Base-by-base conservation (phyloP, 2,888 invertebrate species). In the Bhutanitis thaidina region DNA sequence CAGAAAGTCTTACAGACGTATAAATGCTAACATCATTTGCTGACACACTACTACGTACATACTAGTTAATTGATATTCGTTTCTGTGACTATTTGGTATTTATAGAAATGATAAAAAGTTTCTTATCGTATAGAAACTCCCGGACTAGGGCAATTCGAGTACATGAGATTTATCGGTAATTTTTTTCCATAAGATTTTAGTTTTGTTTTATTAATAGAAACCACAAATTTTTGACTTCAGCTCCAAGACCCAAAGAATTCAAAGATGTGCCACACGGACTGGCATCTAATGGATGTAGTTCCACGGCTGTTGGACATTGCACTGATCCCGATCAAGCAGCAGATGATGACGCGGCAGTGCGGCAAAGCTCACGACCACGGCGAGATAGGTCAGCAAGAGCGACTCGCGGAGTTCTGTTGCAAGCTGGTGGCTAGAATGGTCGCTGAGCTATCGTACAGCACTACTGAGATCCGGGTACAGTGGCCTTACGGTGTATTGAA, bases 231-330 rank as follows among this genome's bases (percentile, higher is more conserved):
- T 37, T 1, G 16, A 41, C 1, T 55, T 13, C 62, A 84, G 84
- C 58, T 53, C 3, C 64, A 65, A 7, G 79, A 77, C 0, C 57
- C 68, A 0, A 56, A 53, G 1, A 71, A 76, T 9, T 54, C 53
- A 1, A 77, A 73, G 40, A 49, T 65, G 1, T 71, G 67, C 29
- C 74, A 75, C 55, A 64, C 65, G 0, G 91, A 91, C 32, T 94
- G 94, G 92, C 91, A 93, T 10, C 93, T 96, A 60, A 91, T 94
- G 56, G 96, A 97, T 71, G 95, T 97, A 0, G 86, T 98, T 10
- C 95, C 97, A 36, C 92, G 94, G 43, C 83, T 98, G 20, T 81
- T 98, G 43, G 94, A 95, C 61, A 93, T 98, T 12, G 95, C 96
- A 20, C 91, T 95, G 27, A 91, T 93, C 50, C 97, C 97, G 0